Conservation (phyloP, 2,888 invertebrate species). For the Pomacea canaliculata region DNA sequence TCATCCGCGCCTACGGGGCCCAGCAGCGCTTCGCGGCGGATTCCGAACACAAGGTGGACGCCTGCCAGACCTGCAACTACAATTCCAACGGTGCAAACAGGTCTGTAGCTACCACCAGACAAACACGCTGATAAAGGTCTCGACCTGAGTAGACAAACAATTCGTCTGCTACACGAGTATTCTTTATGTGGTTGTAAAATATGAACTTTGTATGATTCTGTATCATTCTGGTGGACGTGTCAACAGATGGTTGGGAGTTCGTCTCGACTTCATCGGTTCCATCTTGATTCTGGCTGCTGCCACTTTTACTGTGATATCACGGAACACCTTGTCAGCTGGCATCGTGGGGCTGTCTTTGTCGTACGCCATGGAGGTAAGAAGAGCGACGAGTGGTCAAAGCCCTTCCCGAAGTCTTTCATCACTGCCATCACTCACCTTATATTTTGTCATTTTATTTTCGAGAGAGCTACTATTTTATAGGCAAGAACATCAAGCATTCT, state of each 20-base stretch:
- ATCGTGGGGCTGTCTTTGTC: constrained; percentile 11
- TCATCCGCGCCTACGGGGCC: constrained; percentile 30
- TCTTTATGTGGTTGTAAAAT: too few relatives aligned
- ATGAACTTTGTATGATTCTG: too few relatives aligned
- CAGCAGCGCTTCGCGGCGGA: constrained; percentile 27
- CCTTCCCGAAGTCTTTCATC: too few relatives aligned
- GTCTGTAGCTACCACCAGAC: background rate
- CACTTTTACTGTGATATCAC: constrained; percentile 12
- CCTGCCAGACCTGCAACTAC: constrained; percentile 16
- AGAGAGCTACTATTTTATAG: too few relatives aligned
- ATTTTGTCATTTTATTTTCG: too few relatives aligned
- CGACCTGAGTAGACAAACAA: too few relatives aligned
- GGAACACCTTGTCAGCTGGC: constrained; percentile 3
- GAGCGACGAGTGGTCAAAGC: background rate
- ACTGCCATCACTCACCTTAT: too few relatives aligned
- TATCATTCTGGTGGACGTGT: background rate
- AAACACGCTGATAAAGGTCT: too few relatives aligned
- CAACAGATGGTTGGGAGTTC: constrained; percentile 2
- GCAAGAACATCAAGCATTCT: too few relatives aligned
- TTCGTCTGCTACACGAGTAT: too few relatives aligned
- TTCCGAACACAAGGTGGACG: constrained; percentile 24
- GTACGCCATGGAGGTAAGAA: constrained; percentile 1
- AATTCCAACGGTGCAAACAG: constrained; percentile 5
- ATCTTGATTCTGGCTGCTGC: constrained; percentile 1
- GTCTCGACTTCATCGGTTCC: constrained; percentile 10